These are phyloP conservation scores for Heliconius ismenius DNA, from an alignment of 2,888 invertebrate species.

Conservation along the genomic window DNA sequence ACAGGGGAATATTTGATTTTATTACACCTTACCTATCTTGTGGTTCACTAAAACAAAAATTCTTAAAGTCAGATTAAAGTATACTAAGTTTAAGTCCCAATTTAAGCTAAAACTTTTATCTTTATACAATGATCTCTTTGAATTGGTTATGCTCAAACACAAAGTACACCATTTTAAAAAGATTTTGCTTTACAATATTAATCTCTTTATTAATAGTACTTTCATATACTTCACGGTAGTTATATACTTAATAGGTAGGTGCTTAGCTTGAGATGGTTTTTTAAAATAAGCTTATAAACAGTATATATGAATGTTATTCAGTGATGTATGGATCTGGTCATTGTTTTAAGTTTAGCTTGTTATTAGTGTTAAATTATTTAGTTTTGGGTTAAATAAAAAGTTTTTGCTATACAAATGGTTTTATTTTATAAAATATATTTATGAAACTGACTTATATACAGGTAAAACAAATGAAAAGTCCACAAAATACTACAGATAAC, in stretches of 20 bases:
- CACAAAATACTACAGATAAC: no score
- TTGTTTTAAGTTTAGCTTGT: conserved; percentile 73
- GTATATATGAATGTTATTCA: conserved; percentile 49
- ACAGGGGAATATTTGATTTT: conserved; percentile 64
- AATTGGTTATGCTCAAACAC: conserved; percentile 30
- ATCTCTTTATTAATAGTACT: conserved; percentile 5
- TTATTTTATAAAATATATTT: conserved; percentile 21
- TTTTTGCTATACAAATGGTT: conserved; percentile 29
- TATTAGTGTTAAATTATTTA: conserved; percentile 71
- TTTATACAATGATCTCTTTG: conserved; percentile 37
- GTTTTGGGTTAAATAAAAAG: conserved; percentile 53
- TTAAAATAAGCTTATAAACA: conserved; percentile 18
- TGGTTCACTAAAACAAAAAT: conserved; percentile 58
- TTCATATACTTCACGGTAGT: conserved; percentile 26
- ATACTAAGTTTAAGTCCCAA: conserved; percentile 41
- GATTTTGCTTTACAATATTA: not conserved
- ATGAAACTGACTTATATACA: no score
- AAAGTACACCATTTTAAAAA: not conserved
- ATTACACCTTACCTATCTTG: conserved; percentile 59
- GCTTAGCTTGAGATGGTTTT: conserved; percentile 1
- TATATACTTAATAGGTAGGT: not conserved
- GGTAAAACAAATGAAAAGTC: no score
- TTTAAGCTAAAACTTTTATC: conserved; percentile 38
- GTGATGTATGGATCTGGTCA: conserved; percentile 72
- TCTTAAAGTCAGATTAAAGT: conserved; percentile 62